Evolutionary conservation across 2,888 invertebrate species (phyloP).

Genomic region (Gari tellinella): DNA sequence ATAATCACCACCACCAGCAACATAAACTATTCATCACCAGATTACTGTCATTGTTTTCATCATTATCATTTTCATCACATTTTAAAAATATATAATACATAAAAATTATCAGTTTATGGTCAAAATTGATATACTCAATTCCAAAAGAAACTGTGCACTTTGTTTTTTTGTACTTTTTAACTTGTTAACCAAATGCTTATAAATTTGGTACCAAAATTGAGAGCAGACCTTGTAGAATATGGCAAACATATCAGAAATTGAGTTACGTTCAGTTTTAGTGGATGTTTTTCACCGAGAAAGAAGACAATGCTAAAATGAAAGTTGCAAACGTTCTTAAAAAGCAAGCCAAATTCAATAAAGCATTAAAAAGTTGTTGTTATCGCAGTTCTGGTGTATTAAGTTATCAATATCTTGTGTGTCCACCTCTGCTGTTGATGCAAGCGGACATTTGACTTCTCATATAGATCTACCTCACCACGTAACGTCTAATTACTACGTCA

Average conservation of each 20-base stretch:
- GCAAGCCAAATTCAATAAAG: not conserved
- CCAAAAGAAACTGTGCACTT: conserved; percentile 2
- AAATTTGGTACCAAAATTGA: conserved; percentile 3
- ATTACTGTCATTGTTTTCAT: too few species aligned
- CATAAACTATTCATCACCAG: too few species aligned
- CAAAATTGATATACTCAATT: not conserved
- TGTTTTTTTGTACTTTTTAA: not conserved
- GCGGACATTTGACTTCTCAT: conserved; percentile 7
- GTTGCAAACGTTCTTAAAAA: not conserved
- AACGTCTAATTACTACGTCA: conserved; percentile 3
- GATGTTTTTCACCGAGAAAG: not conserved
- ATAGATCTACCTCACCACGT: conserved; percentile 8
- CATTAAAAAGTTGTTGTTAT: not conserved
- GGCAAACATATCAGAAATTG: not conserved
- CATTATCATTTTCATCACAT: too few species aligned
- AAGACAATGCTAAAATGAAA: not conserved
- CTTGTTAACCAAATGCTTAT: not conserved
- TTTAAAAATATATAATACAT: too few species aligned
- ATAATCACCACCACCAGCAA: too few species aligned
- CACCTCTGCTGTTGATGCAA: conserved; percentile 5
- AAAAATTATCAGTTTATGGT: too few species aligned
- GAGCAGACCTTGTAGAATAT: not conserved
- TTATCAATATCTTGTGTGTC: conserved; percentile 12
- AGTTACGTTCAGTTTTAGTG: not conserved
- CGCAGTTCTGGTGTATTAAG: not conserved